Percentiles rank a stretch among this genome's conserved stretches.
Evolutionary conservation across 2,888 invertebrate species (phyloP).

Genomic region (Drosophila recens): DNA sequence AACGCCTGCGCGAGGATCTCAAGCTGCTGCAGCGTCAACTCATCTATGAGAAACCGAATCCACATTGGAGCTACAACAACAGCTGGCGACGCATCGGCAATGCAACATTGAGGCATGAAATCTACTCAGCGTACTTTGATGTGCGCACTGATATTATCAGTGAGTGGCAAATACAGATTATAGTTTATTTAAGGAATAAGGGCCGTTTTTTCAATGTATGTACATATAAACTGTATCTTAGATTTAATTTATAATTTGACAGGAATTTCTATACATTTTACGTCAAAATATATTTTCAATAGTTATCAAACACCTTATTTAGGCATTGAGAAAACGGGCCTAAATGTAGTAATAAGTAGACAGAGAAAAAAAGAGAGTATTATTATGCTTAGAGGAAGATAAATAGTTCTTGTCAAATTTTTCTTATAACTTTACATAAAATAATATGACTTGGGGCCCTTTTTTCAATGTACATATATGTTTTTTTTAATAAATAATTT

Average conservation of each 20-base stretch:
- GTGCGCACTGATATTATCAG: constrained; percentile 80
- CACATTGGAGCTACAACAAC: constrained; percentile 81
- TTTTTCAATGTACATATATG: too few species aligned
- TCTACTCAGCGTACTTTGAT: constrained; percentile 85
- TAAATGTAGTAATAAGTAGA: too few species aligned
- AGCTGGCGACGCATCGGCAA: constrained; percentile 83
- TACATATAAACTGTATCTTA: too few species aligned
- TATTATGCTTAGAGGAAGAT: not conserved
- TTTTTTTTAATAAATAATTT: too few species aligned
- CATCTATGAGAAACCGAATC: constrained; percentile 74
- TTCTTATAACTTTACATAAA: not conserved
- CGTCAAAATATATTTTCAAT: too few species aligned
- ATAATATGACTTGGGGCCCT: too few species aligned
- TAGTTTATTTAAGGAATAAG: not conserved
- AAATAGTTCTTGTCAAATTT: too few species aligned
- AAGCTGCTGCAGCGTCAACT: constrained; percentile 71
- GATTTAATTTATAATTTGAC: too few species aligned
- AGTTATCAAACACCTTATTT: too few species aligned
- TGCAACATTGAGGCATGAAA: constrained; percentile 73
- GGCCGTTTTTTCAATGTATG: too few species aligned
- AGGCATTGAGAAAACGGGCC: too few species aligned
- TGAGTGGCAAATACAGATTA: constrained; percentile 25
- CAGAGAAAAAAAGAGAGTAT: accelerated
- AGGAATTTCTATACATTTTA: too few species aligned
- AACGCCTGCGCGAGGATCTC: constrained; percentile 75